Percentiles rank a stretch among this genome's conserved stretches.
These are phyloP conservation scores for Olivierus martensii DNA, from an alignment of 1,140 invertebrate genomes.

Conservation along the genomic window DNA sequence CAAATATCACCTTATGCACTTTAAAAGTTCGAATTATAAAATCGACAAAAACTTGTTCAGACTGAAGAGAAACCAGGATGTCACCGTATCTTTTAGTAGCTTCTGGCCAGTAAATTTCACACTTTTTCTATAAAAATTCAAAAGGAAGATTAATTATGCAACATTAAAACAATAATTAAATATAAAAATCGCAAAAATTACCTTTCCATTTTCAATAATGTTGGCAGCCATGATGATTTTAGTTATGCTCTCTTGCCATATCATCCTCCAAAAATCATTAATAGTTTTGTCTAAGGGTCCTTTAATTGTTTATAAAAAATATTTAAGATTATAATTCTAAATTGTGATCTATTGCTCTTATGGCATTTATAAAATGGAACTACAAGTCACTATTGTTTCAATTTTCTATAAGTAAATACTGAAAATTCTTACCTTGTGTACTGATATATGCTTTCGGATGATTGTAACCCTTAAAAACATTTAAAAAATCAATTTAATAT, in stretches of 20 bases:
- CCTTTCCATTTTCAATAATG: conserved; percentile 56
- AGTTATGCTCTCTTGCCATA: conserved; percentile 52
- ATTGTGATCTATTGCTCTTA: too few relatives aligned
- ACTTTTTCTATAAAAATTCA: conserved; percentile 40
- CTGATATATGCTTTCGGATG: too few relatives aligned
- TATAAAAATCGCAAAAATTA: conserved; percentile 21
- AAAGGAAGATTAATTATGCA: too few relatives aligned
- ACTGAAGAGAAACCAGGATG: conserved; percentile 15
- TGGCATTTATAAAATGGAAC: too few relatives aligned
- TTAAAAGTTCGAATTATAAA: conserved; percentile 17
- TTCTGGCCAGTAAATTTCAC: conserved; percentile 49
- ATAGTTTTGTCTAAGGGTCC: conserved; percentile 53
- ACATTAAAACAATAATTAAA: neutral
- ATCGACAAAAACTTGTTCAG: conserved; percentile 14
- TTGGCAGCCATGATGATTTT: conserved; percentile 67
- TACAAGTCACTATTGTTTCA: too few relatives aligned
- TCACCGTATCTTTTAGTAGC: conserved; percentile 9
- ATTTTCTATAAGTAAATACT: too few relatives aligned
- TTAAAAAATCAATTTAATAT: too few relatives aligned
- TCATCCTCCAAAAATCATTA: conserved; percentile 68
- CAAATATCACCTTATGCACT: conserved; percentile 11
- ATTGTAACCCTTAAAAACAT: too few relatives aligned
- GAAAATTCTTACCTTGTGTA: too few relatives aligned
- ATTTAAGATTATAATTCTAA: too few relatives aligned
- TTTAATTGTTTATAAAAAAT: conserved; percentile 1